phyloP scores from a whole-genome alignment of 2,888 invertebrate genomes.

The Athetis lepigone region DNA sequence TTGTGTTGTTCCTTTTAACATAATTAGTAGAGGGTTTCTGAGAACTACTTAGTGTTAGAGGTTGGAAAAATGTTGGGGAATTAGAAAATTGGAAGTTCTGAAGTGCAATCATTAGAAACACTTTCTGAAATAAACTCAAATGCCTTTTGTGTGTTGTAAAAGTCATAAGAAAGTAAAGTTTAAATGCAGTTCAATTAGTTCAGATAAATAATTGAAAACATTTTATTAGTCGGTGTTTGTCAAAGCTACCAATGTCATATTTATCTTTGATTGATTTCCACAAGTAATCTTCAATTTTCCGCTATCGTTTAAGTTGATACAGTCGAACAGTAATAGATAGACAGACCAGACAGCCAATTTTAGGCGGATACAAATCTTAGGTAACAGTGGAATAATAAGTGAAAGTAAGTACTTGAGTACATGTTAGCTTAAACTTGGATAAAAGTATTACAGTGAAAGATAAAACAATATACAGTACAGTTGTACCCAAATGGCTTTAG shows the following conservation, averaged over 20 bases:
- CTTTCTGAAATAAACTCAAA: conserved; percentile 7
- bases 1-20: conserved; percentile 57
- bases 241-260: not conserved
- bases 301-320: not conserved
- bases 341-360: not conserved
- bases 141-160: not conserved
- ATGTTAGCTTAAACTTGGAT: not conserved
- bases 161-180: conserved; percentile 22
- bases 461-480: conserved; percentile 3
- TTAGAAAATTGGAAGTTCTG: conserved; percentile 15
- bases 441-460: conserved; percentile 16
- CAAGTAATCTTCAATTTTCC: not conserved
- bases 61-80: conserved; percentile 26
- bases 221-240: not conserved
- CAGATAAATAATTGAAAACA: not conserved
- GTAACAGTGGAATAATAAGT: conserved; percentile 25
- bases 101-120: not conserved
- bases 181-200: not conserved
- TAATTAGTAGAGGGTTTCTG: conserved; percentile 53
- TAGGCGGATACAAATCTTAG: conserved; percentile 19
- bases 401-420: conserved; percentile 29
- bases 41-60: conserved; percentile 14
- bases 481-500: not conserved
- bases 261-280: not conserved
- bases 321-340: not conserved